These are phyloP conservation scores for Orycteropus afer DNA, from an alignment of 2,113 vertebrate genomes.

Conservation along the genomic window DNA sequence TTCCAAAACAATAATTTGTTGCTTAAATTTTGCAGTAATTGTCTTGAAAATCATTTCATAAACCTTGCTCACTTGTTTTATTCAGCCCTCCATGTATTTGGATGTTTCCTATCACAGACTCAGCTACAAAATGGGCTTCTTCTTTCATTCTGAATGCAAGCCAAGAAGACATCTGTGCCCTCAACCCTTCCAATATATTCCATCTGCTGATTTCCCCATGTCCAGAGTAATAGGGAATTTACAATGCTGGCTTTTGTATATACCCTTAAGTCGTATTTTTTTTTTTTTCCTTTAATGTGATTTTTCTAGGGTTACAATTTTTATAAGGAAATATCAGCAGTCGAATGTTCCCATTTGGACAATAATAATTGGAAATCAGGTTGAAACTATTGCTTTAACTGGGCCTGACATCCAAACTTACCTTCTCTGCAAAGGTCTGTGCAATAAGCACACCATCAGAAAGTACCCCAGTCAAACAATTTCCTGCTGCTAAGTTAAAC, in stretches of 20 bases:
- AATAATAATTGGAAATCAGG: slow-evolving; percentile 7
- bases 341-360: slow-evolving; percentile 22
- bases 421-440: neutral
- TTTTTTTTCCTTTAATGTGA: neutral
- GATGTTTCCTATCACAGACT: slow-evolving; percentile 9
- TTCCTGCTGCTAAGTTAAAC: slow-evolving; percentile 6
- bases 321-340: slow-evolving; percentile 55
- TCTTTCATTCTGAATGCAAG: slow-evolving; percentile 60
- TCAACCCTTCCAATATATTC: slow-evolving; percentile 71
- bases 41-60: slow-evolving; percentile 29
- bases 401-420: slow-evolving; percentile 21
- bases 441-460: neutral
- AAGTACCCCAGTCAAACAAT: neutral
- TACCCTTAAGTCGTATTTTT: slow-evolving; percentile 6
- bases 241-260: slow-evolving; percentile 61
- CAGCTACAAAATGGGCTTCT: slow-evolving; percentile 55
- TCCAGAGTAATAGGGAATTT: slow-evolving; percentile 65
- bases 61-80: neutral
- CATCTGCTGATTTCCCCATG: slow-evolving; percentile 68
- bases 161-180: slow-evolving; percentile 76
- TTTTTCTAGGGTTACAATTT: slow-evolving; percentile 59
- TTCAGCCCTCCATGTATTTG: neutral
- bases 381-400: slow-evolving; percentile 29
- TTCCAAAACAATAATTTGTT: slow-evolving; percentile 29
- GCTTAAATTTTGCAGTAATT: slow-evolving; percentile 30